Evolutionary conservation across 2,113 vertebrate genomes (phyloP).

Genomic region (Falcunculus frontatus): DNA sequence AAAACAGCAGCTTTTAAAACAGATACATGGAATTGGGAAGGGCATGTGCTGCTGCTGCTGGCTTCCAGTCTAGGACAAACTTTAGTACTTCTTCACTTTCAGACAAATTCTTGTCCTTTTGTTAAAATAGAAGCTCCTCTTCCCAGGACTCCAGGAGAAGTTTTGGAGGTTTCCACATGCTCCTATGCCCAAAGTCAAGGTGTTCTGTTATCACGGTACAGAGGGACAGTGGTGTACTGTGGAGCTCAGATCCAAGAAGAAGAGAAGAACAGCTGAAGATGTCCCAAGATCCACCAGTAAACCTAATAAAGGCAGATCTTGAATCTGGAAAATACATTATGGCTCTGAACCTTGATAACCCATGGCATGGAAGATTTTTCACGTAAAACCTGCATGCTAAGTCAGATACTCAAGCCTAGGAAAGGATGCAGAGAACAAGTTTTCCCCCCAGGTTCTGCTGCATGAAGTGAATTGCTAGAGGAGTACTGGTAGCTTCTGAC

Average conservation of each 20-base stretch:
- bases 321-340: background rate
- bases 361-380: background rate
- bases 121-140: background rate
- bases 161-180: background rate
- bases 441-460: background rate
- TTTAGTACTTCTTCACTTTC: background rate
- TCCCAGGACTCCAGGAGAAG: background rate
- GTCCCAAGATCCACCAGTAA: background rate
- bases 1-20: slow-evolving; percentile 13
- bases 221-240: background rate
- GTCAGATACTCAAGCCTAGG: background rate
- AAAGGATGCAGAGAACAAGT: background rate
- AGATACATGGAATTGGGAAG: background rate
- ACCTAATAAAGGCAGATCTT: background rate
- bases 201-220: background rate
- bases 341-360: background rate
- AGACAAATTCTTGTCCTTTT: background rate
- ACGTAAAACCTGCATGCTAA: background rate
- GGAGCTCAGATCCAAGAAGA: background rate
- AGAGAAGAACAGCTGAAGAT: background rate
- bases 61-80: background rate
- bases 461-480: background rate
- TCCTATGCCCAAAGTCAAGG: background rate
- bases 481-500: background rate
- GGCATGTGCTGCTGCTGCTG: background rate